These are phyloP conservation scores for Brachyhypopomus occidentalis DNA, from an alignment of 2,113 vertebrate species.

Conservation along the genomic window DNA sequence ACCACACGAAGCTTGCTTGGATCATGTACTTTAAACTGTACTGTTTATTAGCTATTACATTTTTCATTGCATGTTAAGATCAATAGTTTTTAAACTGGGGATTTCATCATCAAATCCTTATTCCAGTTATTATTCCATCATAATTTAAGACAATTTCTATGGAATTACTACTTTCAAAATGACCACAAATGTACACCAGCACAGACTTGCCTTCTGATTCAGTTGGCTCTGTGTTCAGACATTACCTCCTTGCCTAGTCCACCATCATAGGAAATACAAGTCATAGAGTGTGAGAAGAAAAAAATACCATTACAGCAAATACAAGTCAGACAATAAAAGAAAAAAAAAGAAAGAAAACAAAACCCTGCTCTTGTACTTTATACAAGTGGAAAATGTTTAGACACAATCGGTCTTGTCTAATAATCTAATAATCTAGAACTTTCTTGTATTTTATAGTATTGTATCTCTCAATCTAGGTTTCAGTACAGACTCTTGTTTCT, in stretches of 20 bases:
- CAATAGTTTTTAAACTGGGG: background rate
- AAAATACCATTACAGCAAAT: too few relatives aligned
- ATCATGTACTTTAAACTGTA: background rate
- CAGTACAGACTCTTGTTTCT: too few relatives aligned
- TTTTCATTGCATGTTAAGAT: background rate
- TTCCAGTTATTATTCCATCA: background rate
- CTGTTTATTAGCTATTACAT: background rate
- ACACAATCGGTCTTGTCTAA: too few relatives aligned
- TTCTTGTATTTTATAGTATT: too few relatives aligned
- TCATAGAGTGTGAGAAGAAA: background rate
- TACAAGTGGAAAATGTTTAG: too few relatives aligned
- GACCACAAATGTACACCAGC: slow-evolving; percentile 15
- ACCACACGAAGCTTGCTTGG: background rate
- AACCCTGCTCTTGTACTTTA: too few relatives aligned
- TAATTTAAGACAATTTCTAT: background rate
- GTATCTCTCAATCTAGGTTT: too few relatives aligned
- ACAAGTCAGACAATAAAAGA: too few relatives aligned
- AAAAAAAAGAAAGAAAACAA: too few relatives aligned
- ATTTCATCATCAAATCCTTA: slow-evolving; percentile 16
- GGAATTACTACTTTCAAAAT: background rate
- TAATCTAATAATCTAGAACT: too few relatives aligned
- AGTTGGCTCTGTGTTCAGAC: slow-evolving; percentile 8
- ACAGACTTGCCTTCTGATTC: slow-evolving; percentile 23
- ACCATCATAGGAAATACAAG: background rate
- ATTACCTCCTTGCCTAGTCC: background rate